These are phyloP conservation scores for Urocyon cinereoargenteus DNA, from an alignment of 2,797 vertebrate species.

Conservation along the genomic window DNA sequence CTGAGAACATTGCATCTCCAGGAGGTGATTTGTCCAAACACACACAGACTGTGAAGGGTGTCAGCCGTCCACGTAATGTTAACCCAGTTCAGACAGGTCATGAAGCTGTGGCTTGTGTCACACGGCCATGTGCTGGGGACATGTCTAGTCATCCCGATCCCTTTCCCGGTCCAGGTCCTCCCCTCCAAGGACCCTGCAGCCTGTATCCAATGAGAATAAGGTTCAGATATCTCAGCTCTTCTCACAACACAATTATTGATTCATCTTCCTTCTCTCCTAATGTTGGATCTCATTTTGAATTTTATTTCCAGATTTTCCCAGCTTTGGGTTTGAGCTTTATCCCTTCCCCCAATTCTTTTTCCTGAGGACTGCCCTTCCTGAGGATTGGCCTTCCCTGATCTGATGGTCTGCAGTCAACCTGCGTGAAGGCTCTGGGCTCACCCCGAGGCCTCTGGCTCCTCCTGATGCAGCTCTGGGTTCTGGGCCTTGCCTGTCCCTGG, in stretches of 20 bases:
- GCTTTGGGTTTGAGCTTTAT: neutral
- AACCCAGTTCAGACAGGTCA: neutral
- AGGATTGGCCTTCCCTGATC: neutral
- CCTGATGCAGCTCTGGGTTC: neutral
- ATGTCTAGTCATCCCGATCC: neutral
- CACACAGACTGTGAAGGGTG: too few relatives aligned
- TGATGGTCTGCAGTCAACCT: neutral
- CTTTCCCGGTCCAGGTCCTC: neutral
- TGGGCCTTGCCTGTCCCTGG: neutral
- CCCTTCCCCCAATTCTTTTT: neutral
- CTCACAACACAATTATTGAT: accelerated
- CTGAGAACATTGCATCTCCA: accelerated
- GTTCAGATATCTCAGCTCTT: neutral
- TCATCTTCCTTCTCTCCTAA: neutral
- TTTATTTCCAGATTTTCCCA: neutral
- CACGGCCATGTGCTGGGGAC: accelerated
- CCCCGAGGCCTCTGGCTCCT: neutral
- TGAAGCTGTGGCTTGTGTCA: accelerated
- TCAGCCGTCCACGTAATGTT: neutral
- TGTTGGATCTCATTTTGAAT: neutral
- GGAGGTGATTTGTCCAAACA: neutral
- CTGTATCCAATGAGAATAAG: accelerated
- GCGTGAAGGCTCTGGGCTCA: neutral
- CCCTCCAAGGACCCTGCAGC: accelerated
- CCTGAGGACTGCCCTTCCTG: neutral